Percentiles rank a stretch among this genome's conserved stretches.
Evolutionary conservation across 2,113 vertebrate species (phyloP).

Genomic region (Trogon surrucura): DNA sequence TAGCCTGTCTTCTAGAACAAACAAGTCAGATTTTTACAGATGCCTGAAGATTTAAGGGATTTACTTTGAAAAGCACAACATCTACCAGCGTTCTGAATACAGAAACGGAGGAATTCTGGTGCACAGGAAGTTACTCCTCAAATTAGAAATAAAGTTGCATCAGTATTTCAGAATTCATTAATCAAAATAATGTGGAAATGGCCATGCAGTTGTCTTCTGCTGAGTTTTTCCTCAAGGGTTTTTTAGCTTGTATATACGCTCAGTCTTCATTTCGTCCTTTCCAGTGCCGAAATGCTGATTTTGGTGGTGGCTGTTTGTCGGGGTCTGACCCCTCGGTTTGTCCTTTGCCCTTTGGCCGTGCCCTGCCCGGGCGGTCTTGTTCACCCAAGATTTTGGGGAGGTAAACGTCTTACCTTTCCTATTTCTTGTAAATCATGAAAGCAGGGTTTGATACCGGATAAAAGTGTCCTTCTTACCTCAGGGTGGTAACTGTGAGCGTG

Average conservation of each 20-base stretch:
- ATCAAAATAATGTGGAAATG: neutral
- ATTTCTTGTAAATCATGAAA: neutral
- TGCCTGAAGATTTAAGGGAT: neutral
- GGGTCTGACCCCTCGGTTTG: accelerated
- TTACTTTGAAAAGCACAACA: neutral
- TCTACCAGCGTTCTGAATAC: neutral
- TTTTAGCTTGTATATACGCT: neutral
- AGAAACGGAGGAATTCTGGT: neutral
- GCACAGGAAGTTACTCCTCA: neutral
- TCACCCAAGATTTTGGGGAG: neutral
- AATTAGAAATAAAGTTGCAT: neutral
- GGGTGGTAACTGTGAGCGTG: neutral
- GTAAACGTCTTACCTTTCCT: neutral
- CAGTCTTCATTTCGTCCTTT: neutral
- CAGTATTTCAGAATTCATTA: neutral
- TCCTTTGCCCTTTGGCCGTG: neutral
- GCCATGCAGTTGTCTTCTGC: neutral
- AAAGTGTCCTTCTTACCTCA: neutral
- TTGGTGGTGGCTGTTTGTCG: neutral
- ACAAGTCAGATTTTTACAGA: neutral
- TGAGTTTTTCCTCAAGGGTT: neutral
- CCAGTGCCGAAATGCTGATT: neutral
- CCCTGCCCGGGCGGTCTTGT: neutral
- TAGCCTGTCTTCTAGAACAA: neutral
- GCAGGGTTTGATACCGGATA: neutral